Evolutionary conservation across 2,888 invertebrate species (phyloP), one percentile per base, ranked within the genome.

Genomic region (Cerceris ruficornis): DNA sequence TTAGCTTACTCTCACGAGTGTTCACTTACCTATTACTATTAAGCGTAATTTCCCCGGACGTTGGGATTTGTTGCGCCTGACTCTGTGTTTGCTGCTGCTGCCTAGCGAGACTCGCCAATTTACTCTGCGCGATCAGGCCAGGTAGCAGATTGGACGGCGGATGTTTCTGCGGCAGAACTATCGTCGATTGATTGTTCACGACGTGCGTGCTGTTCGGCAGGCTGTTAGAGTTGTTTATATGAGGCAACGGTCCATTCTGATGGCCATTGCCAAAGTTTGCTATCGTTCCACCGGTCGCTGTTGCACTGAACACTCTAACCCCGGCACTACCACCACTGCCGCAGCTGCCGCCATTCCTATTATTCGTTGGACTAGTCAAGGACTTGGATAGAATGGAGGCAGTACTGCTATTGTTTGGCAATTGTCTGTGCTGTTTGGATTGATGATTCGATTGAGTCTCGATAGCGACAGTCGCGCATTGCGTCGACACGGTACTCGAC

Each of bases 11-110:
- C 28, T 28, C 28, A 28, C 2, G 28, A 28, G 28, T 28, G 28
- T 28, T 28, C 9, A 77, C 92, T 93, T 89, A 94, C 94, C 94
- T 94, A 94, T 94, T 94, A 94, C 94, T 94, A 94, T 94, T 94
- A 93, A 94, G 94, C 93, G 94, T 94, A 93, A 91, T 92, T 91
- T 92, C 92, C 90, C 92, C 92, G 85, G 92, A 89, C 88, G 91
- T 88, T 88, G 91, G 89, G 87, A 92, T 90, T 87, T 91, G 91
- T 86, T 88, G 87, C 74, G 82, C 78, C 83, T 91, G 91, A 86
- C 78, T 85, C 72, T 89, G 89, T 66, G 84, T 76, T 71, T 85
- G 88, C 66, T 90, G 91, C 65, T 91, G 91, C 74, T 91, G 91
- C 83, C 91, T 90, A 68, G 91, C 88, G 57, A 91, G 86, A 82